These are phyloP conservation scores for Gymnocephalus cernua DNA, from an alignment of 2,113 vertebrate genomes.

Conservation along the genomic window DNA sequence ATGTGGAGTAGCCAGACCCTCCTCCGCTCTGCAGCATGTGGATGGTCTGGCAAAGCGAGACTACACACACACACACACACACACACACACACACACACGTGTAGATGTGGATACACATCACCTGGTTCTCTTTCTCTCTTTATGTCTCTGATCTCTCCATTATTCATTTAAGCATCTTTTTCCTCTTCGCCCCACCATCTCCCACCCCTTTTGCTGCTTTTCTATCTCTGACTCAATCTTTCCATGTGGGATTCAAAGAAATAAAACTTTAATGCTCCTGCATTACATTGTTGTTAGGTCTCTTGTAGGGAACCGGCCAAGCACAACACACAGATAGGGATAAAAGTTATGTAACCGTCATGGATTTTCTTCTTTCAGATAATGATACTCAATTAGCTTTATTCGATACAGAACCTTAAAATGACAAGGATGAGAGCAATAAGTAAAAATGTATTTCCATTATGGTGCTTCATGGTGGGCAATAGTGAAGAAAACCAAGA, in stretches of 20 bases:
- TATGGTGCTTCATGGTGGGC: background rate
- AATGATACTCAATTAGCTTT: conserved; percentile 19
- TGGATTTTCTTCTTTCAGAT: conserved; percentile 7
- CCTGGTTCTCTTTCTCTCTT: background rate
- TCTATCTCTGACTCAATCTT: conserved; percentile 49
- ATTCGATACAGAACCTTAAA: conserved; percentile 3
- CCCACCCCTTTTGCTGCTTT: background rate
- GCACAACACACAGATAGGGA: conserved; percentile 33
- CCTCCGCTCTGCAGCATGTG: no score
- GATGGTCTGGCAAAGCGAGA: no score
- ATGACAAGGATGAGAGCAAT: background rate
- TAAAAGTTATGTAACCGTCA: conserved; percentile 1
- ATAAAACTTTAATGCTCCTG: conserved; percentile 18
- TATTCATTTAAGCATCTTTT: background rate
- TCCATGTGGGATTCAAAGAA: conserved; percentile 46
- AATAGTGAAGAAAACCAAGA: background rate
- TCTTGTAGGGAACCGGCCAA: conserved; percentile 29
- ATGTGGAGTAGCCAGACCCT: no score
- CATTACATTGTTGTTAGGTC: conserved; percentile 28
- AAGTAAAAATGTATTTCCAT: background rate
- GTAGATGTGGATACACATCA: background rate
- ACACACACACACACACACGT: background rate
- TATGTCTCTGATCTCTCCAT: background rate
- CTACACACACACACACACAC: background rate
- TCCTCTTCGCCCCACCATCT: background rate